These are phyloP conservation scores for Bungarus multicinctus DNA, from an alignment of 2,113 vertebrate genomes.

Conservation along the genomic window DNA sequence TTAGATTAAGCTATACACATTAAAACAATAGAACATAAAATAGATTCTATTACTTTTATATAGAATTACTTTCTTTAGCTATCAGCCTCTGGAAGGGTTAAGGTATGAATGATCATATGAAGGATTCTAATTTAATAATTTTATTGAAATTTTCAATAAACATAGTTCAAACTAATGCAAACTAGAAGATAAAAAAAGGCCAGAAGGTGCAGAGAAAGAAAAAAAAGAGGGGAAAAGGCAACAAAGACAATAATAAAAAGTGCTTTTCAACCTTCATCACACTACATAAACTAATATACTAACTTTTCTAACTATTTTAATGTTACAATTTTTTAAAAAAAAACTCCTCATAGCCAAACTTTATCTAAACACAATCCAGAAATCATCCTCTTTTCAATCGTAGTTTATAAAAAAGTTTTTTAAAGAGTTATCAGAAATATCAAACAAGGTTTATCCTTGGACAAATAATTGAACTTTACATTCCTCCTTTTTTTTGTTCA, in stretches of 20 bases:
- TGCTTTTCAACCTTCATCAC: background rate
- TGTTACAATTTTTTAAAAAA: background rate
- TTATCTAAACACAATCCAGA: background rate
- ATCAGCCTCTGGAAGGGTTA: background rate
- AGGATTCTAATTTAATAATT: background rate
- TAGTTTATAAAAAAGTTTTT: background rate
- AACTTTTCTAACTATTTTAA: background rate
- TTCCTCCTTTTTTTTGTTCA: background rate
- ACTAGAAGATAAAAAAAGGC: background rate
- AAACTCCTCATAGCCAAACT: background rate
- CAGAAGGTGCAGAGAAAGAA: background rate
- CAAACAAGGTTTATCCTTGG: background rate
- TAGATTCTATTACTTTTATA: background rate
- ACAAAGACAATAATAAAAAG: background rate
- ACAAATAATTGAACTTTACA: background rate
- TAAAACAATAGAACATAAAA: background rate
- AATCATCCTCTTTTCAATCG: background rate
- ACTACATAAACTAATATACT: background rate
- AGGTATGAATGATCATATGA: background rate
- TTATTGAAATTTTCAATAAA: background rate
- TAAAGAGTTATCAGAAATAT: background rate
- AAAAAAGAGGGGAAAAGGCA: background rate
- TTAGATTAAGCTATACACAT: background rate
- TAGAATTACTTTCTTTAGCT: background rate
- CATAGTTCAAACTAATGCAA: background rate